These are phyloP conservation scores for Caenorhabditis auriculariae DNA, from an alignment of 2,888 invertebrate species.

Conservation along the genomic window DNA sequence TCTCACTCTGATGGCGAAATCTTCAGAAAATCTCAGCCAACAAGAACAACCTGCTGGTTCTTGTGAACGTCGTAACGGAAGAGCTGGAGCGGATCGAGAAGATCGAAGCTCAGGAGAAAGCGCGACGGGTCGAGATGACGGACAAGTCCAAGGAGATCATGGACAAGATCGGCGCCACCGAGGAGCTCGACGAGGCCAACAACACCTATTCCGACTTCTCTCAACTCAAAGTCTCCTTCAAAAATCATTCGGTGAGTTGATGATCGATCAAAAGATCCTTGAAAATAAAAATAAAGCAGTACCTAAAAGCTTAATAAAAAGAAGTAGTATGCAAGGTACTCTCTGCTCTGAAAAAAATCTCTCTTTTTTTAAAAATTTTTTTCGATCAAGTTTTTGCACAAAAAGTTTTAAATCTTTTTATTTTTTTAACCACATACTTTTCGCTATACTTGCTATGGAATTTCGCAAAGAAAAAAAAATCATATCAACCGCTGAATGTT, in stretches of 20 bases:
- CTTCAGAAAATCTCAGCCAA: conserved; percentile 26
- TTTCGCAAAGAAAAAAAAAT: no score
- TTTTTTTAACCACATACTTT: no score
- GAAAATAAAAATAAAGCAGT: no score
- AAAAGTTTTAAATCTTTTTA: no score
- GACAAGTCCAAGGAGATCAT: conserved; percentile 13
- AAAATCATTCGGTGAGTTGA: conserved; percentile 31
- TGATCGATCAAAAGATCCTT: background rate
- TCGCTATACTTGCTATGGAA: no score
- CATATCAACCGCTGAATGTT: no score
- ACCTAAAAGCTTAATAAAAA: no score
- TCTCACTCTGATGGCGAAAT: conserved; percentile 5
- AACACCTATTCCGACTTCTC: conserved; percentile 22
- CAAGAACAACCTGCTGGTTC: conserved; percentile 23
- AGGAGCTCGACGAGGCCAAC: conserved; percentile 5
- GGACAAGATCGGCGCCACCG: conserved; percentile 8
- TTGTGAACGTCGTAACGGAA: conserved; percentile 23
- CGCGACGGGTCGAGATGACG: conserved; percentile 29
- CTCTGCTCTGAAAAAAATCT: no score
- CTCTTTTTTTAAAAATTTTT: no score
- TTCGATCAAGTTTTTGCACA: no score
- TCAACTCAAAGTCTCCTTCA: conserved; percentile 34
- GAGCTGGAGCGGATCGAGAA: conserved; percentile 31
- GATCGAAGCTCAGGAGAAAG: conserved; percentile 33
- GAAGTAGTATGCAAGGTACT: no score